Evolutionary conservation across 2,113 vertebrate genomes (phyloP).

Genomic region (Todiramphus chloris): DNA sequence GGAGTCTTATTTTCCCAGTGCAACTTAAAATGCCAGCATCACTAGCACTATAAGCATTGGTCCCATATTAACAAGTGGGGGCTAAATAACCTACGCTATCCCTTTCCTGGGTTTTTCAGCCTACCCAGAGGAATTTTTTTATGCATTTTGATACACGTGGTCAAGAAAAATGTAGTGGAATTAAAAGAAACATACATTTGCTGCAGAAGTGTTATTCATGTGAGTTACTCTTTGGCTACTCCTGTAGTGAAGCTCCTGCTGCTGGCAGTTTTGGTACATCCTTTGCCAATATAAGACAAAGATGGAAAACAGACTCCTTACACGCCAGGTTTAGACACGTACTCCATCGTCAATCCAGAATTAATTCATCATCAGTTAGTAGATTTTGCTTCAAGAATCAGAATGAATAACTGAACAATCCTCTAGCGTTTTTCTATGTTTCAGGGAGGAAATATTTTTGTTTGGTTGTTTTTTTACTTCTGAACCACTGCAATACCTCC

Average conservation of each 20-base stretch:
- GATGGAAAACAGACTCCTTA: conserved; percentile 5
- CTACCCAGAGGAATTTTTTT: background rate
- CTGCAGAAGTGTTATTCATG: background rate
- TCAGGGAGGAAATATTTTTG: background rate
- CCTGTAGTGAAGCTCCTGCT: conserved; percentile 1
- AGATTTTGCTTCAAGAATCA: background rate
- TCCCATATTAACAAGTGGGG: conserved; percentile 22
- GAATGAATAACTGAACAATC: background rate
- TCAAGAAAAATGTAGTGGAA: background rate
- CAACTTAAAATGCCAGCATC: conserved; percentile 50
- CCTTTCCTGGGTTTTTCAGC: background rate
- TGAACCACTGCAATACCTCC: background rate
- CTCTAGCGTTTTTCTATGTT: background rate
- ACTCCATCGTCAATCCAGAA: background rate
- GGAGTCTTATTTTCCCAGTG: conserved; percentile 54
- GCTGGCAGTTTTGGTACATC: background rate
- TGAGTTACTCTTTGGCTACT: conserved; percentile 20
- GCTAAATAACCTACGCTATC: background rate
- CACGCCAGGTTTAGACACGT: background rate
- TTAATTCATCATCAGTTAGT: background rate
- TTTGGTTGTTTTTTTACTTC: background rate
- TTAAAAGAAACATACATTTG: background rate
- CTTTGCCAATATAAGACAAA: background rate
- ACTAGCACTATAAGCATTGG: conserved; percentile 44
- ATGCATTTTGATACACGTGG: background rate